Percentiles rank a stretch among this genome's conserved stretches.
These are phyloP conservation scores for Perdita meconis DNA, from an alignment of 2,888 invertebrate species.

Conservation along the genomic window DNA sequence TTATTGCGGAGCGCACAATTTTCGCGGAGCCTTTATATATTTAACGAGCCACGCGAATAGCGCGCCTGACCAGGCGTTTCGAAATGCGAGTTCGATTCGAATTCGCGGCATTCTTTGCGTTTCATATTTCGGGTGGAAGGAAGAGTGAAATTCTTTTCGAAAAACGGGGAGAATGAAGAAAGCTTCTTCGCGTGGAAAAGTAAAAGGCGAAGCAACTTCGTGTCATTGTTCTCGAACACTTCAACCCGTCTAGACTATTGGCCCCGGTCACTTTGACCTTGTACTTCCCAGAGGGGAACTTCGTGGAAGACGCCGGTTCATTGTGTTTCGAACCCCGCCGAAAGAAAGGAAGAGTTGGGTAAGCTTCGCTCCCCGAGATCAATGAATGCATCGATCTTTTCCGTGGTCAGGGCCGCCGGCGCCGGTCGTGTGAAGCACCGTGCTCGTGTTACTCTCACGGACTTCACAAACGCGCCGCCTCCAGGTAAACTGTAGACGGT, in stretches of 20 bases:
- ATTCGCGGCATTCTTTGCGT: too few relatives aligned
- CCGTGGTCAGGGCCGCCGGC: conserved; percentile 15
- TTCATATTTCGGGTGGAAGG: too few relatives aligned
- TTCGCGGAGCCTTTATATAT: conserved; percentile 42
- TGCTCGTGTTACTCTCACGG: conserved; percentile 31
- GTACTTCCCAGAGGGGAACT: conserved; percentile 9
- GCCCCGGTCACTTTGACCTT: background rate
- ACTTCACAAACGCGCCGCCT: conserved; percentile 6
- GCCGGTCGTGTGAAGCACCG: conserved; percentile 42
- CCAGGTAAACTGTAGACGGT: conserved; percentile 36
- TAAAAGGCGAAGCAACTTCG: too few relatives aligned
- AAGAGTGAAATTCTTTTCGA: too few relatives aligned
- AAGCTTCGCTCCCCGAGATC: conserved; percentile 33
- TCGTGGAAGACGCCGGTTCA: background rate
- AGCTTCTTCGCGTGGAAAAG: too few relatives aligned
- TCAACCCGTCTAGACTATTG: too few relatives aligned
- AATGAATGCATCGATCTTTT: conserved; percentile 35
- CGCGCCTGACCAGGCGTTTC: background rate
- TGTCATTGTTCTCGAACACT: too few relatives aligned
- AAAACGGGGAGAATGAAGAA: too few relatives aligned
- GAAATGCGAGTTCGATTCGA: conserved; percentile 20
- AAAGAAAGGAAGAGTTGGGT: conserved; percentile 21
- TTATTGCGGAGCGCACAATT: conserved; percentile 56
- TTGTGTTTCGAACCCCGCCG: conserved; percentile 13
- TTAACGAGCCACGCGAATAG: conserved; percentile 34